Base-by-base conservation (phyloP, 2,888 invertebrate species). In the Yponomeuta evonymella region DNA sequence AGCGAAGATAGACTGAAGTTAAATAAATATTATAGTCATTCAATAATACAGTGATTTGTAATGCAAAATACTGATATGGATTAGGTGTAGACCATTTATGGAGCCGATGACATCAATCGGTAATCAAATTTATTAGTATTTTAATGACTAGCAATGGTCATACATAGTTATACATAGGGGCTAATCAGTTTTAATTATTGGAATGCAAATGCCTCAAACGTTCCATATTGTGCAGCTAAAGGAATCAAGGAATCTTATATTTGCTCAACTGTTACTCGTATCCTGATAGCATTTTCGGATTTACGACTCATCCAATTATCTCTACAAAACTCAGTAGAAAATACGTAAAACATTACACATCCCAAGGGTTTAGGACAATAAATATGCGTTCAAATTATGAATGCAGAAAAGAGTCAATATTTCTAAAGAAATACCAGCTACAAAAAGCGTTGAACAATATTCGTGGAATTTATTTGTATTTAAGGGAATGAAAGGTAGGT, bases 1-100 rank as follows among this genome's bases (percentile, higher is more conserved):
- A 65, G 29, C 30, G n/a, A 33, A 23, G 9, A 29, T 12, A 68
- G 43, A 67, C 43, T 43, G 36, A 68, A 68, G 68, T 68, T 68
- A 68, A 70, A 70, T 48, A 70, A 65, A 70, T 43, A 70, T 63
- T 63, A 48, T 15, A 58, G 15, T 15, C 51, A 58, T 58, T 58
- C 51, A 58, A 58, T 58, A 58, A 58, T 58, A 58, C 15, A 58
- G 51, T 58, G 51, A 58, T 58, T 58, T 15, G 15, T 58, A 58
- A 5, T 58, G 51, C 51, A 15, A 58, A 58, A 58, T 15, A 58
- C 12, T 58, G 51, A 58, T 58, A 58, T 12, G 51, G 51, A 58
- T 58, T 58, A 43, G 43, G 8, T 8, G 15, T 58, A 58, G 51
- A 15, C 43, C 43, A 58, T 58, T 58, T 58, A 15, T 15, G 15